Base-by-base conservation (phyloP, 2,113 vertebrate genomes). In the Istiophorus platypterus region DNA sequence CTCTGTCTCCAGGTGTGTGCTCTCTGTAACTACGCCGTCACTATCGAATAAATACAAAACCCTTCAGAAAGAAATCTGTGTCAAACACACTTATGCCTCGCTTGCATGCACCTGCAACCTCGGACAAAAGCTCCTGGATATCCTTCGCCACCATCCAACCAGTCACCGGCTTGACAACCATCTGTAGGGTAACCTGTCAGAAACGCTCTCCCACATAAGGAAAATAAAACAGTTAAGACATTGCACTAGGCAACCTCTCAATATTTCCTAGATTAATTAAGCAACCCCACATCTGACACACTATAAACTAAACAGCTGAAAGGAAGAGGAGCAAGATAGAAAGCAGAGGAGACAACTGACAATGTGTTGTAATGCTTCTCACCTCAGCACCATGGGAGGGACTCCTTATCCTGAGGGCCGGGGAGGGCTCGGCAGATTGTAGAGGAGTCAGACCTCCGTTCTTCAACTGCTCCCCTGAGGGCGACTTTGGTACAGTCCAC, bases 401-500 rank as follows among this genome's bases (percentile, higher is more conserved):
- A 65, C 85, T 85, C 10, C 86, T 95, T 39, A 88, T 96, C 12
- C 96, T 96, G 82, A 96, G 94, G 22, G 91, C 63, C 27, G 95
- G 94, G 86, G 94, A 95, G 27, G 96, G 96, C 59, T 97, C 95
- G n/a, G 96, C 92, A 27, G 97, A 95, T 17, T 93, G 93, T 17
- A 96, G 93, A 80, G 97, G 96, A 87, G 96, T 95, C 86, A 96
- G 89, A 45, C 95, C 95, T 80, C 96, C 96, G 0, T 97, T 98
- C 94, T 96, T 98, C 94, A 97, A 89, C 83, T 94, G 95, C 72
- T 97, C 96, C 87, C 94, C 92, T 49, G 97, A 97, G 80, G 96
- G 95, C 0, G 97, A 97, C 94, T 97, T 97, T 93, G 97, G 94
- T 71, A 96, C 96, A 62, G 95, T 95, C 97, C 97, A 99, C 93